phyloP scores from a whole-genome alignment of 2,888 invertebrate species.

The Megaustenia siamemsis region DNA sequence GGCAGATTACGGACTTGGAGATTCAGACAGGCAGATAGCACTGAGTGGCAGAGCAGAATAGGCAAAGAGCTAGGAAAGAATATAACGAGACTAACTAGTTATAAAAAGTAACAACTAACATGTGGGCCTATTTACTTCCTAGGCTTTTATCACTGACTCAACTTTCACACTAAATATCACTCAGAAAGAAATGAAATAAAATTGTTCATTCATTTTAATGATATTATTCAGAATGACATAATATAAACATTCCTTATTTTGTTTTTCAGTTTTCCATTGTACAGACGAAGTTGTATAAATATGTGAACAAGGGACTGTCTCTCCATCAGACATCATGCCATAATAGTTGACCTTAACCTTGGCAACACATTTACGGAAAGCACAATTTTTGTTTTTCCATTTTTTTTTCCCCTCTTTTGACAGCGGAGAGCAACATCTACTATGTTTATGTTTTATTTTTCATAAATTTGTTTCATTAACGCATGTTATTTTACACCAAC shows the following conservation, averaged over 20 bases:
- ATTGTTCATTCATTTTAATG: too few species aligned
- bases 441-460: background rate
- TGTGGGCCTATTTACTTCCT: too few species aligned
- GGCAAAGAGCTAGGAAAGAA: too few species aligned
- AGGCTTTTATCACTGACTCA: too few species aligned
- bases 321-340: slow-evolving; percentile 28
- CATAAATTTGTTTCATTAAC: background rate
- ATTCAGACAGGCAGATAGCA: too few species aligned
- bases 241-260: background rate
- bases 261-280: background rate
- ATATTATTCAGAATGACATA: background rate
- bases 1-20: too few species aligned
- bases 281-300: slow-evolving; percentile 9
- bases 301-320: background rate
- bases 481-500: background rate
- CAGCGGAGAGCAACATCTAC: background rate
- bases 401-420: background rate
- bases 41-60: too few species aligned
- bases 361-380: background rate
- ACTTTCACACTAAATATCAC: too few species aligned
- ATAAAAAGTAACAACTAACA: too few species aligned
- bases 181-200: too few species aligned
- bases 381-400: slow-evolving; percentile 9
- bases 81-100: too few species aligned
- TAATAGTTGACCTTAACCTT: background rate